Conservation (phyloP, 2,113 vertebrate genomes). For the Columba janthina region DNA sequence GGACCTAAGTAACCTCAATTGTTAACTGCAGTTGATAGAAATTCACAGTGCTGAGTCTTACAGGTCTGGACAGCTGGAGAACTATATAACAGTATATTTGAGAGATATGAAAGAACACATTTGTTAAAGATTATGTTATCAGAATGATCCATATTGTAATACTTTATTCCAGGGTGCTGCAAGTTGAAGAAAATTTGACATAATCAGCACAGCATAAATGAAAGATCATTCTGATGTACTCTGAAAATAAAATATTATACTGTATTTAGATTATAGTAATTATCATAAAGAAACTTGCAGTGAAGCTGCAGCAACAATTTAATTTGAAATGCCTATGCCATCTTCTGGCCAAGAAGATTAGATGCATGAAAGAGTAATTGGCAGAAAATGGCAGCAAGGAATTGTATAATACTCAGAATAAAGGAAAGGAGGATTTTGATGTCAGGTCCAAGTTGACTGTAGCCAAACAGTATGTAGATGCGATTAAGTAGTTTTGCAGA, state of each 20-base stretch:
- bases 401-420: neutral
- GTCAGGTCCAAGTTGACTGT: neutral
- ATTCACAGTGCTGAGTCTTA: neutral
- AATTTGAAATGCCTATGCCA: conserved; percentile 58
- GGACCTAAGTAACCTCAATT: neutral
- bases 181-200: neutral
- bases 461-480: neutral
- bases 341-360: conserved; percentile 49
- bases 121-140: neutral
- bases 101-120: neutral
- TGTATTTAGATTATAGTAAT: neutral
- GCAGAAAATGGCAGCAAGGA: neutral
- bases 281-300: neutral
- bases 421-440: neutral
- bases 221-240: neutral
- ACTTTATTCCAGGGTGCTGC: neutral
- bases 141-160: neutral
- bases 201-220: conserved; percentile 7
- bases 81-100: neutral
- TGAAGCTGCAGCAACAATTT: conserved; percentile 2
- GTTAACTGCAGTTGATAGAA: neutral
- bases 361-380: neutral
- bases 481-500: neutral
- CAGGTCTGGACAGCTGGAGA: neutral
- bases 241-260: neutral